phyloP scores from a whole-genome alignment of 2,888 invertebrate species.

The Drosophila mulleri region DNA sequence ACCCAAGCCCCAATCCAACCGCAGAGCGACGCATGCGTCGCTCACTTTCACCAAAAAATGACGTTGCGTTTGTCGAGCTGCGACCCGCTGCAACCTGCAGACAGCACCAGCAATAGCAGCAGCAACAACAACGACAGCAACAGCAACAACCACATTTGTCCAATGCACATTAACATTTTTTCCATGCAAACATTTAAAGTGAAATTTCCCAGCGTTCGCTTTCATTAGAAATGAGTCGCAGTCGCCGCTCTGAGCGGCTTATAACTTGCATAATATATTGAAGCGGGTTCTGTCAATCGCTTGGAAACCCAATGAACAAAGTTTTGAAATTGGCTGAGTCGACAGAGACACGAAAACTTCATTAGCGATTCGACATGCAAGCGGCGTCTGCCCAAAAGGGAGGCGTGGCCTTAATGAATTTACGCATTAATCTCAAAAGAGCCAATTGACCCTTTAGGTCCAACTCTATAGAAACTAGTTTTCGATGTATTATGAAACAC shows the following conservation, averaged over 20 bases:
- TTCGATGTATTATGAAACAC: conserved; percentile 60
- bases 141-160: conserved; percentile 62
- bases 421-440: conserved; percentile 61
- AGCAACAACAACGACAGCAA: conserved; percentile 25
- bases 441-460: conserved; percentile 33
- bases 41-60: conserved; percentile 77
- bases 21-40: conserved; percentile 20
- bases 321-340: conserved; percentile 28
- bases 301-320: conserved; percentile 22
- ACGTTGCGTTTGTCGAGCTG: conserved; percentile 63
- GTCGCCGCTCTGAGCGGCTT: conserved; percentile 9
- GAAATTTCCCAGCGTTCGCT: conserved; percentile 74
- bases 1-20: conserved; percentile 47
- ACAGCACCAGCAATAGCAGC: conserved; percentile 27
- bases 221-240: conserved; percentile 74
- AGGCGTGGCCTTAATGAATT: conserved; percentile 53
- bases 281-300: conserved; percentile 56
- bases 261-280: conserved; percentile 46
- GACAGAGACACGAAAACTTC: conserved; percentile 65
- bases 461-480: conserved; percentile 61
- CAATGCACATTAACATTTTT: conserved; percentile 73
- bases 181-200: conserved; percentile 67
- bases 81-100: conserved; percentile 67
- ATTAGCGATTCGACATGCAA: conserved; percentile 56
- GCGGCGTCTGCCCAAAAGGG: conserved; percentile 16